phyloP scores from a whole-genome alignment of 2,797 vertebrate species.

The Amphiprion clarkii region DNA sequence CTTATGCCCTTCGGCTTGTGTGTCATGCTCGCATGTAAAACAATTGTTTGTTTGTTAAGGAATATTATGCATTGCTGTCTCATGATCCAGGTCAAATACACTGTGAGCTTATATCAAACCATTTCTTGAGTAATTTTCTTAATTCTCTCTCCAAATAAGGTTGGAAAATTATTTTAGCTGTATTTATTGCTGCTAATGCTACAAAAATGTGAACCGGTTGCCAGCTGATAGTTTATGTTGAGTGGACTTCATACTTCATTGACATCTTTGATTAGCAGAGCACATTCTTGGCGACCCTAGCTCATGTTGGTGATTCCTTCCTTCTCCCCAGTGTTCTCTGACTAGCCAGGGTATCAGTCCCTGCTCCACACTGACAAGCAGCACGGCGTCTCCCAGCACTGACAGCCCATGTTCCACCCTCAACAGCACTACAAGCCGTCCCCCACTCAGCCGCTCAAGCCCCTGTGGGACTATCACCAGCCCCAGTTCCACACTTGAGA shows the following conservation, averaged over 20 bases:
- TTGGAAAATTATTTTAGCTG: constrained; percentile 28
- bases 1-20: constrained; percentile 46
- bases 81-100: constrained; percentile 57
- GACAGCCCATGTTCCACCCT: constrained; percentile 97
- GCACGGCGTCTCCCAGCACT: constrained; percentile 94
- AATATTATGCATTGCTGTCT: constrained; percentile 57
- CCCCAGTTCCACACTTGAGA: constrained; percentile 98
- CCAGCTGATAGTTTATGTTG: constrained; percentile 41
- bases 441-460: constrained; percentile 86
- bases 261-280: constrained; percentile 36
- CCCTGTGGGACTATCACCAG: constrained; percentile 95
- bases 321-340: constrained; percentile 84
- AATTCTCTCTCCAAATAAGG: constrained; percentile 57
- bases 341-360: constrained; percentile 94
- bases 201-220: constrained; percentile 52
- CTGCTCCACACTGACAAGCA: constrained; percentile 97
- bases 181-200: constrained; percentile 37
- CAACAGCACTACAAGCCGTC: constrained; percentile 90
- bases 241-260: constrained; percentile 44
- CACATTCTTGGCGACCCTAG: constrained; percentile 29
- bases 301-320: constrained; percentile 28
- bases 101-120: constrained; percentile 24
- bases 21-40: constrained; percentile 65
- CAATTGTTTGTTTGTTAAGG: constrained; percentile 57
- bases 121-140: constrained; percentile 22